Evolutionary conservation across 2,888 invertebrate genomes (phyloP).

Genomic region (Eupeodes luniger): DNA sequence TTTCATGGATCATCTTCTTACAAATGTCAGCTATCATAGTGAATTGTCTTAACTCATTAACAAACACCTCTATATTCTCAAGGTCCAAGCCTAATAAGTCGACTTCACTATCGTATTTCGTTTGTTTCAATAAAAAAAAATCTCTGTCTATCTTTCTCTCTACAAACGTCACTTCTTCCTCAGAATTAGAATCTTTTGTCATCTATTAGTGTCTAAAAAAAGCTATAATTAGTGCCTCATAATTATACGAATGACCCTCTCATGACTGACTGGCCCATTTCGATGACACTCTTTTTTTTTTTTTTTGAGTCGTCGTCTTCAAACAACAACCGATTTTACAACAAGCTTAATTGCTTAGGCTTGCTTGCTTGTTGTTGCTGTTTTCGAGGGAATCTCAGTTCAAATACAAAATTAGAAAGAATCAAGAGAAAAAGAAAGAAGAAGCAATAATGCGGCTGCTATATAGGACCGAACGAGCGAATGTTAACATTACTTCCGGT

Average conservation of each 20-base stretch:
- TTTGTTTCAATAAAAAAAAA: too few relatives aligned
- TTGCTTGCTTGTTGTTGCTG: not conserved
- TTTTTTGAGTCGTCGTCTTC: too few relatives aligned
- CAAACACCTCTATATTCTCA: too few relatives aligned
- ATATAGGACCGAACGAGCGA: not conserved
- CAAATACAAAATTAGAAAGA: slow-evolving; percentile 10
- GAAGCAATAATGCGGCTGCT: not conserved
- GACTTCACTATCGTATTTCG: too few relatives aligned
- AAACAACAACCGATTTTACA: not conserved
- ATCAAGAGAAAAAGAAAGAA: slow-evolving; percentile 10
- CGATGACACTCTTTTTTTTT: slow-evolving; percentile 45
- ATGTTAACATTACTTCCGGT: slow-evolving; percentile 56
- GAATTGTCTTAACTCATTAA: too few relatives aligned
- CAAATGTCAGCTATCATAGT: too few relatives aligned
- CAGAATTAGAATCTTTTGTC: slow-evolving; percentile 28
- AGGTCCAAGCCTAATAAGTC: too few relatives aligned
- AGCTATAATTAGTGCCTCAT: slow-evolving; percentile 55
- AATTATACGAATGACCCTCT: slow-evolving; percentile 54
- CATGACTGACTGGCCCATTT: slow-evolving; percentile 35
- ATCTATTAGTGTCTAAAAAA: slow-evolving; percentile 5
- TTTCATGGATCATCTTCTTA: too few relatives aligned
- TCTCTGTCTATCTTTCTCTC: not conserved
- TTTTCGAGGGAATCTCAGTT: slow-evolving; percentile 21
- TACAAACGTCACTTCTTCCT: slow-evolving; percentile 1
- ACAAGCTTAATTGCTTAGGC: not conserved